phyloP scores from a whole-genome alignment of 2,888 invertebrate genomes.

The Mongoloraphidia duomilia region DNA sequence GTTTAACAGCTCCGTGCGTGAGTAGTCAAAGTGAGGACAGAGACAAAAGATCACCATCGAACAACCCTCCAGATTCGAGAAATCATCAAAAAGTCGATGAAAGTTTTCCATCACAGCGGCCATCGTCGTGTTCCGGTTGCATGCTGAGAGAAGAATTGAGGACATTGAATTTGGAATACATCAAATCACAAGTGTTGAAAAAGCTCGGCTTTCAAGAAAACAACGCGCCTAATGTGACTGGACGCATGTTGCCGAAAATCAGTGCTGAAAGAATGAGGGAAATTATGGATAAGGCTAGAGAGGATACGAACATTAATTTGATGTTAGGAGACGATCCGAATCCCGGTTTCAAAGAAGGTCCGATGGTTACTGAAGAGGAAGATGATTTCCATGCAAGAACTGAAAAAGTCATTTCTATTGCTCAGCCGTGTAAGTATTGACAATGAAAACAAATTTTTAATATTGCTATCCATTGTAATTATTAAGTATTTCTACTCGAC shows the following conservation, averaged over 20 bases:
- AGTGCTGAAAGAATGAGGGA: conserved; percentile 29
- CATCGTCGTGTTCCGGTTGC: conserved; percentile 32
- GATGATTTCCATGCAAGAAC: conserved; percentile 54
- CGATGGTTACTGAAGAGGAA: conserved; percentile 40
- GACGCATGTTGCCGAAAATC: conserved; percentile 37
- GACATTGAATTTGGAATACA: conserved; percentile 38
- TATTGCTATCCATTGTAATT: too few relatives aligned
- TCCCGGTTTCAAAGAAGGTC: conserved; percentile 25
- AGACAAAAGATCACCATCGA: too few relatives aligned
- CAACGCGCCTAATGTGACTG: conserved; percentile 43
- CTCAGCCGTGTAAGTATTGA: conserved; percentile 33
- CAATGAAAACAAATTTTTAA: too few relatives aligned
- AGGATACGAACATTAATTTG: conserved; percentile 2
- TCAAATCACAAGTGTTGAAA: conserved; percentile 43
- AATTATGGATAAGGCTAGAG: conserved; percentile 19
- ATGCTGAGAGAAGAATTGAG: conserved; percentile 40
- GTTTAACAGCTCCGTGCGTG: too few relatives aligned
- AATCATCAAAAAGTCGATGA: too few relatives aligned
- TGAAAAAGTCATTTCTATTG: conserved; percentile 53
- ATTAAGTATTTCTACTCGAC: too few relatives aligned
- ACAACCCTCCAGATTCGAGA: too few relatives aligned
- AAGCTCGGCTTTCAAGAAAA: conserved; percentile 38
- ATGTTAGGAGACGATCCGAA: conserved; percentile 33
- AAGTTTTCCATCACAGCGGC: background rate
- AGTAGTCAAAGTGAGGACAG: too few relatives aligned